phyloP scores from a whole-genome alignment of 1,140 invertebrate genomes.

The Eumeta japonica region DNA sequence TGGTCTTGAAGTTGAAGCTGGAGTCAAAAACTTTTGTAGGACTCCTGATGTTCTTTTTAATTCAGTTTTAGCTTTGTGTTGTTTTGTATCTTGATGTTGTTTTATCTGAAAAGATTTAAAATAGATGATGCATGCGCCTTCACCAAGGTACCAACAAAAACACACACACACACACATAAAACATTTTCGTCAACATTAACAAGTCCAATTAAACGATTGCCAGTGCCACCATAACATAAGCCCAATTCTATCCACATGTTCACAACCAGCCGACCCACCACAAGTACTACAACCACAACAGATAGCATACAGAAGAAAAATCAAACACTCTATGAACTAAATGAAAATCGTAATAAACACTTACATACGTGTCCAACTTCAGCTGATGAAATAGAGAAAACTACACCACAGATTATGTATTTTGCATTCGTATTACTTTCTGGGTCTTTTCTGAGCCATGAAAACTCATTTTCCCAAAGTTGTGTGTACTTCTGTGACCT shows the following conservation, averaged over 20 bases:
- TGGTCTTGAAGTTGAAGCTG: neutral
- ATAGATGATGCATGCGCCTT: constrained; percentile 1
- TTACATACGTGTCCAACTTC: constrained; percentile 1
- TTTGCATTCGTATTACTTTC: neutral
- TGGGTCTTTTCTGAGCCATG: constrained; percentile 1
- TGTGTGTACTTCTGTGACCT: too few relatives aligned
- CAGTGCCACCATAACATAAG: constrained; percentile 1
- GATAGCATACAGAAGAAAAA: constrained; percentile 1
- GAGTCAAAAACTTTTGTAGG: constrained; percentile 2
- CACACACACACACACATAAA: constrained; percentile 1
- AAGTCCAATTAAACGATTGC: constrained; percentile 1
- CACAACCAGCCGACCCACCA: neutral
- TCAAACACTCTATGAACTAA: constrained; percentile 1
- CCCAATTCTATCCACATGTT: constrained; percentile 1
- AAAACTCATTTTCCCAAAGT: too few relatives aligned
- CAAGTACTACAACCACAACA: constrained; percentile 1
- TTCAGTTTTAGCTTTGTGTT: constrained; percentile 4
- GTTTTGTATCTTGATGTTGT: constrained; percentile 4
- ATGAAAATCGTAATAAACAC: neutral
- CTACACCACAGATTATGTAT: neutral
- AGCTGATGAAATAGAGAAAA: constrained; percentile 1
- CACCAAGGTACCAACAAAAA: neutral
- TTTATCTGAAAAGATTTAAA: constrained; percentile 4
- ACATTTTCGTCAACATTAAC: constrained; percentile 2
- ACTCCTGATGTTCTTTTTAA: constrained; percentile 2